Base-by-base conservation (phyloP, 2,113 vertebrate species). In the Anhinga anhinga region DNA sequence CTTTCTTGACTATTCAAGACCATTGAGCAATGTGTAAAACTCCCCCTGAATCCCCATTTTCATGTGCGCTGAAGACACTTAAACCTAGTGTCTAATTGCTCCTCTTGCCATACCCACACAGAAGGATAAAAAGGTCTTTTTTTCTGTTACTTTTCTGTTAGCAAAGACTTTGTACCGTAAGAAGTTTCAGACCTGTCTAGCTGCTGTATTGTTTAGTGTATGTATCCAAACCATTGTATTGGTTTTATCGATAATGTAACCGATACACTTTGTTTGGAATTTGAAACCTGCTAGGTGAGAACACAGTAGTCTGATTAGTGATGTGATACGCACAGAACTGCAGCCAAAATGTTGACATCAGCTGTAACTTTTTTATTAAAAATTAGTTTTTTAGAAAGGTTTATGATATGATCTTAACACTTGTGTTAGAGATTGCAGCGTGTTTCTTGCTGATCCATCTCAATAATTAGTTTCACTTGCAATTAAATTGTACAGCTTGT, bases 351-450 rank as follows among this genome's bases (percentile, higher is more conserved):
- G 38, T 29, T 66, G 7, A 55, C 20, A 36, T 20, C 22, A 69
- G 21, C 25, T 61, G 29, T n/a, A 47, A 5, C n/a, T 40, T 42
- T 45, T 72, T 82, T 27, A 25, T 67, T 38, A 12, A 20, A 38
- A n/a, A 17, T 25, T 19, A 29, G 3, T 6, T 44, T 72, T 85
- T 70, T 45, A 53, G 47, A 38, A 82, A 18, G 11, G 11, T n/a
- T 70, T 55, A 18, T 34, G 7, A 22, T 59, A 22, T 10, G 7
- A 2, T 70, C 3, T 11, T 44, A 74, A 84, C 25, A 59, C 7
- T 12, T 50, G 22, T 10, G 3, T 80, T 81, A 42, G 47, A 62
- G 47, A 81, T 81, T 49, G 5, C 10, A 47, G 9, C 0, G 0
- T 44, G 12, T 70, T 76, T 72, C 40, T 81, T 67, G 17, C 52